Evolutionary conservation across 2,888 invertebrate genomes (phyloP).

Genomic region (Eupithecia subfuscata): DNA sequence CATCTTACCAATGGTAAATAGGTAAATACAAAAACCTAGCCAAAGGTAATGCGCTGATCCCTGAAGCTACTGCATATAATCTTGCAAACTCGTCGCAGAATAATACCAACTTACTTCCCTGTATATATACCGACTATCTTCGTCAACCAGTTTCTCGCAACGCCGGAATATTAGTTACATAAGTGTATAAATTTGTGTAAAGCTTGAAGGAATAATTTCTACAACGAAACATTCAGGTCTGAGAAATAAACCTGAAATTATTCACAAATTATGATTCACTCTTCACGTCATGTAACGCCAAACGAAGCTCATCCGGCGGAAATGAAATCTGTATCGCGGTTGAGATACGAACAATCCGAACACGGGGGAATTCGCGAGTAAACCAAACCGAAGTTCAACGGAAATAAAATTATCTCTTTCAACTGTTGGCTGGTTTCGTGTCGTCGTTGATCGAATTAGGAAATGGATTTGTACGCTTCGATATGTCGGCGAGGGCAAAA

Average conservation of each 20-base stretch:
- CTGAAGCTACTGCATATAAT: neutral
- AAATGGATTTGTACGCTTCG: neutral
- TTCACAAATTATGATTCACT: neutral
- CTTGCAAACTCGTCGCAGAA: neutral
- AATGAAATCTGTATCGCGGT: conserved; percentile 50
- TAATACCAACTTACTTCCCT: neutral
- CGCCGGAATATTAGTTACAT: neutral
- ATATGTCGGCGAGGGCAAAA: neutral
- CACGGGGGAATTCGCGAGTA: neutral
- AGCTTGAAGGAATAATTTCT: neutral
- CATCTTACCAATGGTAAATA: neutral
- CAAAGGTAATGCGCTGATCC: neutral
- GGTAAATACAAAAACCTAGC: no score
- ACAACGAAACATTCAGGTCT: neutral
- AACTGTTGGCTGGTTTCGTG: neutral
- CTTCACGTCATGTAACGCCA: neutral
- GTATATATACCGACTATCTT: neutral
- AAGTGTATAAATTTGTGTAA: neutral
- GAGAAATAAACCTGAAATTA: neutral
- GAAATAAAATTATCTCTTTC: conserved; percentile 7
- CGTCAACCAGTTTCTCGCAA: neutral
- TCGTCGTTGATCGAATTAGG: conserved; percentile 2
- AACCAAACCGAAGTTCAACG: conserved; percentile 4
- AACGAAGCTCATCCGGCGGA: conserved; percentile 40
- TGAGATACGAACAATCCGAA: conserved; percentile 5